Evolutionary conservation across 2,888 invertebrate species (phyloP), one percentile per base, ranked within the genome.

Genomic region (Antheraea assamensis): DNA sequence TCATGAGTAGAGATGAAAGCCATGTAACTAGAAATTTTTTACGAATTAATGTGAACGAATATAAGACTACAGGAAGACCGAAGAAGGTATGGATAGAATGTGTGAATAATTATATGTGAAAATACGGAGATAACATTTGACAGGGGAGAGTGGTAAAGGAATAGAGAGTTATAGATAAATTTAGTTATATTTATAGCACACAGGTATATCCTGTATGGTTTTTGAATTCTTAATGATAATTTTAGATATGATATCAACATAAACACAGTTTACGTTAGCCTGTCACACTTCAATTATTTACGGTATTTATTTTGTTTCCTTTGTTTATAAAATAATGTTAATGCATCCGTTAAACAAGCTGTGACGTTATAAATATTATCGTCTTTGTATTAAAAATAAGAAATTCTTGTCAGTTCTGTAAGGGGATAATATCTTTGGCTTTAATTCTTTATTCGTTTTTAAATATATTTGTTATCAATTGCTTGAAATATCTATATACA

Each of bases 271-370:
- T 55, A 58, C n/a, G 24, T 24, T 58, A 24, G 58, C 24, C n/a
- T 58, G 10, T 58, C 27, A 27, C 15, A 4, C 61, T 27, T 27
- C 5, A 27, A 19, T 27, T 61, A 27, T 61, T 27, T 61, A 21
- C 15, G 15, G 31, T 64, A 35, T 66, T 66, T 66, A n/a, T 49
- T 72, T 66, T 68, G 68, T 72, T 68, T n/a, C 68, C 72, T 72
- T 13, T 49, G 55, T 7, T 42, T 42, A n/a, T 42, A 49, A 35
- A 35, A n/a, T 52, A 72, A 64, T 70, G 61, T 15, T 61, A 61
- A 61, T 61, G 4, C 27, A 72, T 70, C 66, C 47, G 27, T 64
- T 49, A 74, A 71, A 71, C 66, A 71, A 71, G 66, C 61, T 74
- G 64, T 49, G 31, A 49, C 19, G 66, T n/a, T 21, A 42, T 19